Evolutionary conservation across 2,888 invertebrate species (phyloP).

Genomic region (Coelopa pilipes): DNA sequence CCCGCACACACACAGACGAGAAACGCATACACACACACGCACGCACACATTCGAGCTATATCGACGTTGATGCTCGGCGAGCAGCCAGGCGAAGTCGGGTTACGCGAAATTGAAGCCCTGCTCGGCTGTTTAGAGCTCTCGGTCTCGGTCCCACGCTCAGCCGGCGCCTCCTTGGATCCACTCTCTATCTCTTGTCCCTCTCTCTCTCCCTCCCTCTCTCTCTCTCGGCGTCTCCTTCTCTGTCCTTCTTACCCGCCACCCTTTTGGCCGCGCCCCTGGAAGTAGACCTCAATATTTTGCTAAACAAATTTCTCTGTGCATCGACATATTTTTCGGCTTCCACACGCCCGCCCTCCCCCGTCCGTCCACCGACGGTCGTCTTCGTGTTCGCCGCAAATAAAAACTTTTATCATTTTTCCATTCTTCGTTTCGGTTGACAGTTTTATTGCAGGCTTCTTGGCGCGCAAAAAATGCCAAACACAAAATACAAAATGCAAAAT

Average conservation of each 20-base stretch:
- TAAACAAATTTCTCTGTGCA: constrained; percentile 30
- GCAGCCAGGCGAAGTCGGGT: no score
- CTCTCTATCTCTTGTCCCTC: no score
- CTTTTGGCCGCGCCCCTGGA: background rate
- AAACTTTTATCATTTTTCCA: constrained; percentile 34
- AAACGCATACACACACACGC: background rate
- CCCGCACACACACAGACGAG: background rate
- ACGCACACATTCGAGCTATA: no score
- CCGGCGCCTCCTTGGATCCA: no score
- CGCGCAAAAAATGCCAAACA: background rate
- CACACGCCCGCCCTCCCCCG: background rate
- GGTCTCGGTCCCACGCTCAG: no score
- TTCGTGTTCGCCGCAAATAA: constrained; percentile 25
- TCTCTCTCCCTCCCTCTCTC: no score
- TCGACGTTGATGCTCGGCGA: background rate
- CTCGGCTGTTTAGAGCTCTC: background rate
- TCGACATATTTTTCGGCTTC: constrained; percentile 18
- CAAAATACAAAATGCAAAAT: background rate
- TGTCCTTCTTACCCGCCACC: no score
- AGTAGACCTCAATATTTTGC: constrained; percentile 13
- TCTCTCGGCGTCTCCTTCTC: no score
- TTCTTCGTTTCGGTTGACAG: constrained; percentile 30
- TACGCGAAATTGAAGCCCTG: background rate
- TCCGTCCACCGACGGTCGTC: background rate
- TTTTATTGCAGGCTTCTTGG: constrained; percentile 32